Percentiles rank a stretch among this genome's conserved stretches.
phyloP scores from a whole-genome alignment of 2,888 invertebrate genomes.

The Phragmatobia fuliginosa region DNA sequence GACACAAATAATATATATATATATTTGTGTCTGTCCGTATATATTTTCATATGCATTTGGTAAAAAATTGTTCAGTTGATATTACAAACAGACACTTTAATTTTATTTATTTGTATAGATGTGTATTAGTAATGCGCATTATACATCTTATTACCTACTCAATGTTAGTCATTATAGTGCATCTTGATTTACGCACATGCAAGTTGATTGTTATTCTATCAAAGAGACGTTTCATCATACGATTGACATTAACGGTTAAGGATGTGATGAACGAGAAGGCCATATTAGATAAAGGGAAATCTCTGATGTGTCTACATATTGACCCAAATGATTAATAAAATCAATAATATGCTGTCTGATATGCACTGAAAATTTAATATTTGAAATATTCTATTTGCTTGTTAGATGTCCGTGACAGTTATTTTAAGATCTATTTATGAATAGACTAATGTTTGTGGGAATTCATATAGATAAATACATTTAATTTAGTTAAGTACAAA shows the following conservation, averaged over 20 bases:
- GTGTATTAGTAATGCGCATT: neutral
- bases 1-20: no score
- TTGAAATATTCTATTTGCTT: neutral
- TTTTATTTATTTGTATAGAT: no score
- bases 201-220: conserved; percentile 60
- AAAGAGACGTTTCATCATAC: conserved; percentile 56
- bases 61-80: no score
- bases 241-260: conserved; percentile 59
- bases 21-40: no score
- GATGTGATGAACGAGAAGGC: conserved; percentile 55
- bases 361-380: neutral
- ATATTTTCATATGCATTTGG: no score
- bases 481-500: neutral
- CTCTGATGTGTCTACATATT: conserved; percentile 9
- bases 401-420: neutral
- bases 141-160: conserved; percentile 6
- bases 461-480: neutral
- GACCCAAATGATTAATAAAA: neutral
- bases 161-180: conserved; percentile 44
- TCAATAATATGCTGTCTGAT: neutral
- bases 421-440: neutral
- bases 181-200: conserved; percentile 44
- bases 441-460: neutral
- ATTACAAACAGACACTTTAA: no score
- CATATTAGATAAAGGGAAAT: conserved; percentile 33